phyloP scores from a whole-genome alignment of 2,113 vertebrate genomes.

The Oncorhynchus keta region DNA sequence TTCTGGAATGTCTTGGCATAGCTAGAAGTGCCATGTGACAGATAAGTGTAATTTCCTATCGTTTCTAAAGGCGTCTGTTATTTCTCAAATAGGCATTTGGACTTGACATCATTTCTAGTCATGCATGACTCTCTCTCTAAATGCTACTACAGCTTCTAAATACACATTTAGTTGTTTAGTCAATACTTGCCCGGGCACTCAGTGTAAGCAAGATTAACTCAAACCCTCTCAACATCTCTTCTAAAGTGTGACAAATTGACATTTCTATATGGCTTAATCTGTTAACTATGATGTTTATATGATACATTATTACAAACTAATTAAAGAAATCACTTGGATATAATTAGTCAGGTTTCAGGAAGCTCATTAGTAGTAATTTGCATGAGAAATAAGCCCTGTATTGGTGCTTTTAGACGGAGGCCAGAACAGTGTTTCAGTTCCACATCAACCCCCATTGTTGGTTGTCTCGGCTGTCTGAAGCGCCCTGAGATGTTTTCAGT shows the following conservation, averaged over 20 bases:
- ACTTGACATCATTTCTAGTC: slow-evolving; percentile 19
- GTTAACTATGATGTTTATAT: slow-evolving; percentile 73
- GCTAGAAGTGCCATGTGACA: slow-evolving; percentile 65
- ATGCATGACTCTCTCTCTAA: slow-evolving; percentile 40
- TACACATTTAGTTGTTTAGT: slow-evolving; percentile 68
- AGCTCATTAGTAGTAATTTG: slow-evolving; percentile 78
- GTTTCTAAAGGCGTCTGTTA: slow-evolving; percentile 53
- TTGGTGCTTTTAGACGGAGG: slow-evolving; percentile 52
- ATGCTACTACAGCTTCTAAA: slow-evolving; percentile 58
- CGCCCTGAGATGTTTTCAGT: slow-evolving; percentile 69
- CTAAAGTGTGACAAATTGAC: slow-evolving; percentile 74
- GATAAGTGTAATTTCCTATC: slow-evolving; percentile 71
- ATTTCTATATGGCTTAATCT: slow-evolving; percentile 75
- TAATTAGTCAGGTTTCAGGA: slow-evolving; percentile 79
- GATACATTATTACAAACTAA: slow-evolving; percentile 76
- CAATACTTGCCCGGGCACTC: slow-evolving; percentile 66
- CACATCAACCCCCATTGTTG: slow-evolving; percentile 75
- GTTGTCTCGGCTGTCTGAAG: slow-evolving; percentile 71
- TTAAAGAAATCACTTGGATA: slow-evolving; percentile 79
- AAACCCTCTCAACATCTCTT: slow-evolving; percentile 54
- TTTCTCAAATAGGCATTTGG: slow-evolving; percentile 60
- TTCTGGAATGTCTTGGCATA: slow-evolving; percentile 78
- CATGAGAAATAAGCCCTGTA: slow-evolving; percentile 78
- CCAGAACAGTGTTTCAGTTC: slow-evolving; percentile 69
- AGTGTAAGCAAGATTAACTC: slow-evolving; percentile 63